Evolutionary conservation across 2,888 invertebrate genomes (phyloP).

Genomic region (Muschampia plurimacula): DNA sequence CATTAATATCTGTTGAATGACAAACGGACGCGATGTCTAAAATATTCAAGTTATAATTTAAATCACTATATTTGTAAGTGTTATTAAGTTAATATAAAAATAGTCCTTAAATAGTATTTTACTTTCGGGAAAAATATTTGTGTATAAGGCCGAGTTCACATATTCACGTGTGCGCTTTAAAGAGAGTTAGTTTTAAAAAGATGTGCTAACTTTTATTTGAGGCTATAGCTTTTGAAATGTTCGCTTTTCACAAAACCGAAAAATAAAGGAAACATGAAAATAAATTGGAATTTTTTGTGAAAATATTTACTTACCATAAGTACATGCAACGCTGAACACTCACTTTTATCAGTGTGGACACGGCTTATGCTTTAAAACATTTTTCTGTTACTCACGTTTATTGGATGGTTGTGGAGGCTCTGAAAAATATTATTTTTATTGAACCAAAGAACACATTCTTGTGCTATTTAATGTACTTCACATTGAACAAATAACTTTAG

Average conservation of each 20-base stretch:
- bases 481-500: constrained; percentile 7
- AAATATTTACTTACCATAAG: not conserved
- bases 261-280: not conserved
- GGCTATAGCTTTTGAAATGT: not conserved
- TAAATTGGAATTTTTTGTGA: constrained; percentile 3
- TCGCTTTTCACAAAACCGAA: not conserved
- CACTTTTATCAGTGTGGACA: constrained; percentile 16
- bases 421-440: constrained; percentile 53
- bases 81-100: not conserved
- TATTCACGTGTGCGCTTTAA: not conserved
- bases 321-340: not conserved
- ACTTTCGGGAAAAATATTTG: constrained; percentile 6
- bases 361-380: constrained; percentile 1
- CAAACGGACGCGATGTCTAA: not conserved
- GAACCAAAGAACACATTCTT: constrained; percentile 70
- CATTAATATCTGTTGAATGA: not conserved
- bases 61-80: not conserved
- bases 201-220: not conserved
- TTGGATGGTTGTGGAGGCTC: not conserved
- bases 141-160: not conserved
- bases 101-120: not conserved
- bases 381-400: not conserved
- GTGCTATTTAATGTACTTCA: constrained; percentile 26
- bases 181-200: not conserved
- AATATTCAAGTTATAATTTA: not conserved